Evolutionary conservation across 2,797 vertebrate species (phyloP).

Genomic region (Parambassis ranga): DNA sequence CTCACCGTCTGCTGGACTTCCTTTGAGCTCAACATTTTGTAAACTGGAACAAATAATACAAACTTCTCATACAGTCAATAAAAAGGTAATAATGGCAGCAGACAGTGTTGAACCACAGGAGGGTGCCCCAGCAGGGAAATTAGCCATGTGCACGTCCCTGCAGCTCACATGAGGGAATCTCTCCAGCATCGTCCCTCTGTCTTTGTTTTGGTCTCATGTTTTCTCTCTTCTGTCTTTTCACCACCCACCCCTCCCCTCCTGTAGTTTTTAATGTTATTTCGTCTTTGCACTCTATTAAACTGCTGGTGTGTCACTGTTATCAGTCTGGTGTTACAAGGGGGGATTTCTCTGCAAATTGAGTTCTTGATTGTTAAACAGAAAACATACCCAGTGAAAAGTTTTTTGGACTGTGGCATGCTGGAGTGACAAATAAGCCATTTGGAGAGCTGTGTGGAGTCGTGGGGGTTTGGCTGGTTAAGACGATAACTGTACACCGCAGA

Average conservation of each 20-base stretch:
- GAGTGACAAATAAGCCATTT: slow-evolving; percentile 27
- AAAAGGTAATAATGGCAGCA: slow-evolving; percentile 5
- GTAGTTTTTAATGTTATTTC: slow-evolving; percentile 3
- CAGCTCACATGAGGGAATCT: slow-evolving; percentile 11
- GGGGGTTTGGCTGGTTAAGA: slow-evolving; percentile 32
- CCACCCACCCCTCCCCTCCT: slow-evolving; percentile 12
- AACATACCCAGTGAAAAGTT: neutral
- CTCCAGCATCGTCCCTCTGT: neutral
- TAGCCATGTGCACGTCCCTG: slow-evolving; percentile 6
- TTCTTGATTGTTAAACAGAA: slow-evolving; percentile 13
- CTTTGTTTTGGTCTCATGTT: slow-evolving; percentile 31
- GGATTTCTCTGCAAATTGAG: slow-evolving; percentile 15
- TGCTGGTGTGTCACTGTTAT: slow-evolving; percentile 16
- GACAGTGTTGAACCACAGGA: slow-evolving; percentile 20
- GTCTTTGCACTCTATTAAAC: slow-evolving; percentile 17
- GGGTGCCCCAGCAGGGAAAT: slow-evolving; percentile 43
- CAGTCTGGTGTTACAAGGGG: neutral
- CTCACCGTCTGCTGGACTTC: slow-evolving; percentile 75
- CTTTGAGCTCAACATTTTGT: slow-evolving; percentile 41
- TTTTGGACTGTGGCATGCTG: slow-evolving; percentile 16
- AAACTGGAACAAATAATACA: slow-evolving; percentile 14
- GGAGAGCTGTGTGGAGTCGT: slow-evolving; percentile 13
- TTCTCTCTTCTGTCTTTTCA: neutral
- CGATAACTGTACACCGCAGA: slow-evolving; percentile 49
- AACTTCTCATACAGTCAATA: slow-evolving; percentile 14